Evolutionary conservation across 1,140 invertebrate species (phyloP), one percentile per base, ranked within the genome.

Genomic region (Pseudachorutes palmiensis): DNA sequence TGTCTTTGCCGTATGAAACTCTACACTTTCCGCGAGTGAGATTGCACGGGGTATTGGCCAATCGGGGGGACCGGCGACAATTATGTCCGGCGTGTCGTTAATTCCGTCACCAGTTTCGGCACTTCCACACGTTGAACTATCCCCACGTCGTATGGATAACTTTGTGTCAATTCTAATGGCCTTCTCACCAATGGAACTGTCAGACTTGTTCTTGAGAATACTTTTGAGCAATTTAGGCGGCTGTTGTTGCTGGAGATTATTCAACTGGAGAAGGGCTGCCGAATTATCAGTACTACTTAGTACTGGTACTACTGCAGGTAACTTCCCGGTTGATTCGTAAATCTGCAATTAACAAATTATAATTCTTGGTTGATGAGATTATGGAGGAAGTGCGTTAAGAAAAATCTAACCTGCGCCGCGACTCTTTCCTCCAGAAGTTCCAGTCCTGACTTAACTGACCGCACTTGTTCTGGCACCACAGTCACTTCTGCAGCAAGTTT

Each of bases 191-290:
- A 73, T 62, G n/a, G 69, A 69, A 66, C 66, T 73, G 36, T 73
- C 72, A 2, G 72, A 73, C 59, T 73, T 73, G 41, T 73, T 73
- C 45, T 73, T 73, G 48, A 73, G 62, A 59, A 73, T 73, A 45
- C 72, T 73, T 58, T 73, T 73, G 36, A 73, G 67, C 62, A 69
- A 61, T 66, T 69, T 69, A 5, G 72, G 69, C 41, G 69, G 69
- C 3, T 5, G 29, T 16, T 26, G 59, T 29, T 33, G 61, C 51
- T 55, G 51, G 14, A 19, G 51, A 9, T 9, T 30, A 19, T 65
- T 62, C 19, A 57, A n/a, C 49, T 55, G 51, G 24, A 55, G 51
- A 26, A 41, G 36, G n/a, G n/a, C n/a, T 41, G 36, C 5, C 9
- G 24, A 19, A 19, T 3, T 55, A 5, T 55, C 51, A 55, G 5